Percentiles rank a stretch among this genome's conserved stretches.
Evolutionary conservation across 1,140 invertebrate species (phyloP).

Genomic region (Microplitis mediator): DNA sequence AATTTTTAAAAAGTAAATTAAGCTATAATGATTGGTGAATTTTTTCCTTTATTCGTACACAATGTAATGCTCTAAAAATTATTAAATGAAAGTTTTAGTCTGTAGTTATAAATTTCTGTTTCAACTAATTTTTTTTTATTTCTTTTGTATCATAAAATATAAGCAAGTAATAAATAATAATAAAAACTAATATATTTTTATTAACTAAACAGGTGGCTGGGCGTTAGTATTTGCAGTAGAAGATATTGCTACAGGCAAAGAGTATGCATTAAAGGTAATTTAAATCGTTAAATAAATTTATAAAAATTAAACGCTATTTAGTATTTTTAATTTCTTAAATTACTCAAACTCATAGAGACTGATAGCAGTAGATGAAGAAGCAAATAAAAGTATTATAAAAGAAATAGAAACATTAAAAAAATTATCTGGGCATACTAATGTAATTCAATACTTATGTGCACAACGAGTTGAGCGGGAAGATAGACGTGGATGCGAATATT

Average conservation of each 20-base stretch:
- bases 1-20: slow-evolving; percentile 10
- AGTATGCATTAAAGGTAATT: slow-evolving; percentile 85
- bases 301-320: too few species aligned
- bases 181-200: not conserved
- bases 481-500: slow-evolving; percentile 71
- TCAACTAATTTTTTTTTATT: not conserved
- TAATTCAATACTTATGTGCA: slow-evolving; percentile 79
- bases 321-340: not conserved
- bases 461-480: slow-evolving; percentile 69
- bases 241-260: slow-evolving; percentile 82
- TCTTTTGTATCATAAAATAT: not conserved
- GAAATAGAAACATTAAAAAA: slow-evolving; percentile 82
- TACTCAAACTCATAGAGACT: slow-evolving; percentile 64
- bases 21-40: not conserved
- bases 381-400: slow-evolving; percentile 77
- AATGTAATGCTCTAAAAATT: not conserved
- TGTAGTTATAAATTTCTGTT: not conserved
- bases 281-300: not conserved
- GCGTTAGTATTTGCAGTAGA: slow-evolving; percentile 93
- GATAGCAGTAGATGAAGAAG: slow-evolving; percentile 78
- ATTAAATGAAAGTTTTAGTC: not conserved
- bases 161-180: not conserved
- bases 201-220: slow-evolving; percentile 78
- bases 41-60: not conserved
- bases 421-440: slow-evolving; percentile 78